A percentile compares a stretch with the other conserved stretches of the same genome.
phyloP scores from a whole-genome alignment of 2,113 vertebrate genomes.

The Holacanthus passer region DNA sequence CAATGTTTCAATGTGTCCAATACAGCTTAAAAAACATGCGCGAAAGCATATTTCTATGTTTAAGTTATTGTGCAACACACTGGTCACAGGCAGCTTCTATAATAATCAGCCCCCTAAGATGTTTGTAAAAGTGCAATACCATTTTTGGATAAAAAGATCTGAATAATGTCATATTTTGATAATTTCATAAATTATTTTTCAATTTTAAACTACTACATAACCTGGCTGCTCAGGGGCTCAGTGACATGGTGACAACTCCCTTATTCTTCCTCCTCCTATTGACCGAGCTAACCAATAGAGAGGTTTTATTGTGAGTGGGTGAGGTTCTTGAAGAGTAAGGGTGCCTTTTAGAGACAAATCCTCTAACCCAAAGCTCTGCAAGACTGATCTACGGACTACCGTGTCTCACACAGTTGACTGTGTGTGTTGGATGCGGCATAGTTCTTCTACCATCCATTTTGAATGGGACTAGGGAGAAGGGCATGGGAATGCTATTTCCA shows the following conservation, averaged over 20 bases:
- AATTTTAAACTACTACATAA: no score
- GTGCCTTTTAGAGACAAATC: slow-evolving; percentile 31
- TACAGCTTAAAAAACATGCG: no score
- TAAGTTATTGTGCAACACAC: no score
- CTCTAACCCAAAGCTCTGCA: slow-evolving; percentile 1
- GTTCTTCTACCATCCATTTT: slow-evolving; percentile 29
- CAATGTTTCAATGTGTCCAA: no score
- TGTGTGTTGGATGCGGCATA: slow-evolving; percentile 13
- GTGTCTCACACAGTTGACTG: slow-evolving; percentile 35
- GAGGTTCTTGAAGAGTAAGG: neutral
- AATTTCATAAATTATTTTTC: no score
- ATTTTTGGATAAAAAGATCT: no score
- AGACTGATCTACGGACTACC: slow-evolving; percentile 14
- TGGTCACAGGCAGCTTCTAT: no score
- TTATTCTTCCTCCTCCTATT: neutral
- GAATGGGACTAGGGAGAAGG: slow-evolving; percentile 16
- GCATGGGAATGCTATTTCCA: slow-evolving; percentile 62
- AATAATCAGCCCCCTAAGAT: no score
- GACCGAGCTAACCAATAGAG: neutral
- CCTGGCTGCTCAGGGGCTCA: no score
- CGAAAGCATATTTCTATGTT: no score
- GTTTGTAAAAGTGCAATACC: no score
- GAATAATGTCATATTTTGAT: neutral
- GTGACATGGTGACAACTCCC: no score
- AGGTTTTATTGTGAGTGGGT: neutral